Evolutionary conservation across 2,888 invertebrate species (phyloP).

Genomic region (Drosophila testacea): DNA sequence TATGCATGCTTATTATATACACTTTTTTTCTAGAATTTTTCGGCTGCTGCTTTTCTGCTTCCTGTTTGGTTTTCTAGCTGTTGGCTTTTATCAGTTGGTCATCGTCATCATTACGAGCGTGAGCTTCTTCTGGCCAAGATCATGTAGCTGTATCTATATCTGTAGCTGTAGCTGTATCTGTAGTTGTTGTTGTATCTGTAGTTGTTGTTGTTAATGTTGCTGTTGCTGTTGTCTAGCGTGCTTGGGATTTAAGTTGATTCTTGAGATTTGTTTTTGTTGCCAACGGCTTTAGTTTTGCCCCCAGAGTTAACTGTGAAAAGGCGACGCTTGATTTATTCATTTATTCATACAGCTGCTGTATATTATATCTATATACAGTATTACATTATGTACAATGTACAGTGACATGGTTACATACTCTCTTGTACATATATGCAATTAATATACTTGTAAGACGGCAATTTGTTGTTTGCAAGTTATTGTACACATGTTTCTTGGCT

Average conservation of each 20-base stretch:
- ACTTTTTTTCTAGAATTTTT: constrained; percentile 43
- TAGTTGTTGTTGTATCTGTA: constrained; percentile 12
- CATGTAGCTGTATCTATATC: constrained; percentile 46
- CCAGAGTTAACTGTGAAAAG: constrained; percentile 71
- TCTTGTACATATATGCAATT: constrained; percentile 48
- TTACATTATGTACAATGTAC: constrained; percentile 21
- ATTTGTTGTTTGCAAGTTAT: constrained; percentile 56
- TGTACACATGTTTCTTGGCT: constrained; percentile 56
- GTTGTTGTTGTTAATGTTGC: constrained; percentile 27
- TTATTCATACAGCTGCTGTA: constrained; percentile 63
- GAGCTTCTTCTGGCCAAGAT: constrained; percentile 64
- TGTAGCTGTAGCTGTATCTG: not conserved
- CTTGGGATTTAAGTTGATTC: constrained; percentile 38
- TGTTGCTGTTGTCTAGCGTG: constrained; percentile 32
- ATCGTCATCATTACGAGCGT: constrained; percentile 53
- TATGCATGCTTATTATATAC: constrained; percentile 22
- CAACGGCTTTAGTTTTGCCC: constrained; percentile 43
- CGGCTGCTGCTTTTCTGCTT: constrained; percentile 68
- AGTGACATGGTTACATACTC: constrained; percentile 20
- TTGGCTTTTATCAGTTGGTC: constrained; percentile 57
- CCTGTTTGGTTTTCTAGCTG: constrained; percentile 60
- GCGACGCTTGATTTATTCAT: constrained; percentile 76
- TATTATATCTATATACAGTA: constrained; percentile 30
- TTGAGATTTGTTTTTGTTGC: constrained; percentile 40
- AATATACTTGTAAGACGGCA: constrained; percentile 49